Base-by-base conservation (phyloP, 2,888 invertebrate species). In the Cristatella mucedo region DNA sequence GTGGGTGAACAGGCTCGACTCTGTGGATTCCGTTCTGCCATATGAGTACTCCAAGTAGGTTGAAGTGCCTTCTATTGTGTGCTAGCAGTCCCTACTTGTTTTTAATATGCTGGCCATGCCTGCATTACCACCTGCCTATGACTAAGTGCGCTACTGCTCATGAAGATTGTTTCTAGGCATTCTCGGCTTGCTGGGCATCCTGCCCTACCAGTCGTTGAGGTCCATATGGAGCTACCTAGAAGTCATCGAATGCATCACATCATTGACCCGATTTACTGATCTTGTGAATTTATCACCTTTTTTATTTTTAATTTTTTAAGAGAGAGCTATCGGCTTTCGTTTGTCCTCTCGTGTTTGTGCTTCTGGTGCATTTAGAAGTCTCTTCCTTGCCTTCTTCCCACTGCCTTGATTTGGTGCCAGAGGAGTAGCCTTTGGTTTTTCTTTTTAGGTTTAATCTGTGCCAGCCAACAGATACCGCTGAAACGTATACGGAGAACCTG, bases 1-100 rank as follows among this genome's bases (percentile, higher is more conserved):
- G 19, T 95, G 78, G 61, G 97, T 97, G 1, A 97, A 97, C 67
- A 78, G 93, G 49, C 71, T 97, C 41, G 95, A 97, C 63, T 87
- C 91, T n/a, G 84, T 91, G 62, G 89, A 93, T 65, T 87, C 89
- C 21, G 84, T 91, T 16, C 85, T 97, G 59, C 95, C 97, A 1
- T 97, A 86, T 69, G 97, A 97, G 68, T 97, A 97, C 64, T 80
- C 82, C 64, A 82, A 87, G 77, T 78, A 68, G 73, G 74, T 71
- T 48, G 5, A 32, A 9, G 16, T 21, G n/a, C n/a, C n/a, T n/a
- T n/a, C n/a, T n/a, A n/a, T n/a, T n/a, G n/a, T n/a, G n/a, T n/a
- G n/a, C n/a, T n/a, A n/a, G n/a, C n/a, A n/a, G n/a, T n/a, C n/a
- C n/a, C n/a, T n/a, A n/a, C n/a, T n/a, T n/a, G n/a, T n/a, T n/a